phyloP scores from a whole-genome alignment of 2,113 vertebrate genomes.

The Hirundichthys speculiger region DNA sequence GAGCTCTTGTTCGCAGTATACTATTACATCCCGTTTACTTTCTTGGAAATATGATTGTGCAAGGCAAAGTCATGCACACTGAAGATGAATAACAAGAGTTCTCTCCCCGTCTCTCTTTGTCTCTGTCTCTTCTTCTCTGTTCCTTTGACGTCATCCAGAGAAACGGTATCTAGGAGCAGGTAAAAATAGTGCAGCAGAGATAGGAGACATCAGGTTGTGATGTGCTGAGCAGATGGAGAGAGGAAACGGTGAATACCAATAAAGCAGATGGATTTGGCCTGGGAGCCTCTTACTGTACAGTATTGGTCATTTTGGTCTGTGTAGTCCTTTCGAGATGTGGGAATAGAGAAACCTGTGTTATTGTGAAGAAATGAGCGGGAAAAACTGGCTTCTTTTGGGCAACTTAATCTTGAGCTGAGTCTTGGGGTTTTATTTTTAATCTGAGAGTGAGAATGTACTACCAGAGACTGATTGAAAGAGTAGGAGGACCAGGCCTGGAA shows the following conservation, averaged over 20 bases:
- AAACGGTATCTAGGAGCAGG: slow-evolving; percentile 70
- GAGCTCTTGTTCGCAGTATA: background rate
- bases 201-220: slow-evolving; percentile 63
- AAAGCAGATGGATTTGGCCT: slow-evolving; percentile 61
- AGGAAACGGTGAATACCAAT: slow-evolving; percentile 70
- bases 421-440: slow-evolving; percentile 7
- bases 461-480: no score
- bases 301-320: slow-evolving; percentile 42
- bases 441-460: no score
- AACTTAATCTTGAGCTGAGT: slow-evolving; percentile 26
- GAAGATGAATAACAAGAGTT: slow-evolving; percentile 43
- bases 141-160: slow-evolving; percentile 61
- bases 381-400: slow-evolving; percentile 4
- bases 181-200: slow-evolving; percentile 76
- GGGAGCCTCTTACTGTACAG: slow-evolving; percentile 35
- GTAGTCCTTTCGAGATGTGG: slow-evolving; percentile 10
- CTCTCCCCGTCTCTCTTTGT: slow-evolving; percentile 1
- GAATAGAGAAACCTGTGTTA: slow-evolving; percentile 48
- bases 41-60: slow-evolving; percentile 40
- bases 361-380: slow-evolving; percentile 27
- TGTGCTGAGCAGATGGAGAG: slow-evolving; percentile 73
- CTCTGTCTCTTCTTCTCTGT: slow-evolving; percentile 12
- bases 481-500: no score
- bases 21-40: slow-evolving; percentile 43
- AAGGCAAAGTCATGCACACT: slow-evolving; percentile 36